Evolutionary conservation across 2,113 vertebrate genomes (phyloP).

Genomic region (Lonchura striata): DNA sequence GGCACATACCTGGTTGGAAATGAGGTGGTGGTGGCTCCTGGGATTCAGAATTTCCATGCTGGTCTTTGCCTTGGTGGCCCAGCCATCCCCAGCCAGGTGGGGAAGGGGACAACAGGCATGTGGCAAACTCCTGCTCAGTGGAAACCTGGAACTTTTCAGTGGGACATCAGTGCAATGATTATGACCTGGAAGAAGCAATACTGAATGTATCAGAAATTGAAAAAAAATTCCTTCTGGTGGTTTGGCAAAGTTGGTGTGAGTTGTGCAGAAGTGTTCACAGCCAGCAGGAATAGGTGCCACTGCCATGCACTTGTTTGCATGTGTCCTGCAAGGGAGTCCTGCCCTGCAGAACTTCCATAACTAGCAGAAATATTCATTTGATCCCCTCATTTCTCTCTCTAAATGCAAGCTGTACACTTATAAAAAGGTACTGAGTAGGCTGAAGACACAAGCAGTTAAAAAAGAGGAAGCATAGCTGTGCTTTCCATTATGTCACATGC

Average conservation of each 20-base stretch:
- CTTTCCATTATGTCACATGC: background rate
- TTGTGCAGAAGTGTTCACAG: background rate
- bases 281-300: background rate
- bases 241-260: background rate
- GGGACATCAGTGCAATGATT: background rate
- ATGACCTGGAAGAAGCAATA: background rate
- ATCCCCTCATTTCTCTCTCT: background rate
- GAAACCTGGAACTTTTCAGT: background rate
- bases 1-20: accelerated
- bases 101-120: background rate
- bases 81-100: background rate
- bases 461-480: background rate
- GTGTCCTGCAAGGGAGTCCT: background rate
- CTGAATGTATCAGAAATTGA: background rate
- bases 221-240: background rate
- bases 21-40: accelerated
- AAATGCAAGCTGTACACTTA: background rate
- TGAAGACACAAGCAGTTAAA: background rate
- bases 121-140: background rate
- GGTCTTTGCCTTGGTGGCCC: background rate
- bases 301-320: background rate
- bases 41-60: background rate
- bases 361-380: background rate
- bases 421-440: background rate
- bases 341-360: background rate